Evolutionary conservation across 2,888 invertebrate genomes (phyloP), one percentile per base, ranked within the genome.

Genomic region (Nymphalis urticae): DNA sequence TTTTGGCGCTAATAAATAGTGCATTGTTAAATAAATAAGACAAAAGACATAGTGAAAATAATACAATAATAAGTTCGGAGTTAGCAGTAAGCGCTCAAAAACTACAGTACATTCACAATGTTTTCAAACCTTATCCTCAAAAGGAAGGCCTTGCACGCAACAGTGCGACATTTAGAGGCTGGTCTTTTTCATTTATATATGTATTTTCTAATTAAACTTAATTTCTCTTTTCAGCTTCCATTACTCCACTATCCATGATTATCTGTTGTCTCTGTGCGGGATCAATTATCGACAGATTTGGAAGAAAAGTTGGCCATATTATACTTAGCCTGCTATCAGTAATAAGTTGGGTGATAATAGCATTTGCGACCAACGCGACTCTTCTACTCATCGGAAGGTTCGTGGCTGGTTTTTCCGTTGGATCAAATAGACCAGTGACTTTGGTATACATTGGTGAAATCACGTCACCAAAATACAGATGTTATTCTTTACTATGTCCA

Each of bases 401-500:
- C 51, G 65, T 87, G 6, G 79, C 80, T 2, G 86, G 86, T 0
- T 3, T 85, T 0, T 79, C 79, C 47, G 73, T 78, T 1, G 86
- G 87, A 19, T 77, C 84, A 2, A 73, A 76, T 6, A 81, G 82
- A 70, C 79, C 86, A 0, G 77, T 78, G 8, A 70, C 79, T 13
- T 72, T 83, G 70, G 85, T 86, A 0, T 87, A 85, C 64, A 72
- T 87, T 2, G 80, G 85, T 62, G 87, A 87, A 78, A 71, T 83
- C 10, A 77, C 82, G 0, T 82, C 82, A 17, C 54, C 54, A 32
- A 56, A 56, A 69, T 80, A 82, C 61, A 80, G 87, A 77, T 73
- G 79, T 0, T 69, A 81, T 1, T 75, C 81, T 1, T 73, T 87
- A 2, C 76, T 83, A 36, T 76, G 76, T 3, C 81, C 82, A 2